Percentiles rank a stretch among this genome's conserved stretches.
Evolutionary conservation across 2,113 vertebrate genomes (phyloP).

Genomic region (Tonatia bakeri): DNA sequence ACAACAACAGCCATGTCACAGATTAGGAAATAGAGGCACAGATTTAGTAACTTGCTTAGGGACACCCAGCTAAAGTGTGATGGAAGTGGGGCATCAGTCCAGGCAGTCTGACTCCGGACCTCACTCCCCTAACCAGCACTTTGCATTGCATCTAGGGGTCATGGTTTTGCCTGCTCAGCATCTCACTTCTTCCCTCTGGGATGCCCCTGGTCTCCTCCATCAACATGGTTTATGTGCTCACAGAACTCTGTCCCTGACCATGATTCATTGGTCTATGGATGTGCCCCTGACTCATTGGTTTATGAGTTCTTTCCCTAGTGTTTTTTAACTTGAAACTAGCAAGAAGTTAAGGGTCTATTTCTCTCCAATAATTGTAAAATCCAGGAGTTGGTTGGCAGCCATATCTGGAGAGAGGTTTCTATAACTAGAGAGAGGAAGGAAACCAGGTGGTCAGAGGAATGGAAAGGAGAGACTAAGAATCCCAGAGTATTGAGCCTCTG

Average conservation of each 20-base stretch:
- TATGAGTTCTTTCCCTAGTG: not conserved
- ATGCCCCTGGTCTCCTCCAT: not conserved
- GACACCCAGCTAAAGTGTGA: not conserved
- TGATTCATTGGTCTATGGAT: not conserved
- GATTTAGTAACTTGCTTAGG: not conserved
- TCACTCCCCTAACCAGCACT: not conserved
- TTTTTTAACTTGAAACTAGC: not conserved
- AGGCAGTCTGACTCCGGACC: not conserved
- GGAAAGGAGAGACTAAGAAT: constrained; percentile 44
- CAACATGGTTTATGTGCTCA: not conserved
- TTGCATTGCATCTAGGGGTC: not conserved
- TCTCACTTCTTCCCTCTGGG: not conserved
- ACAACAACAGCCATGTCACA: not conserved
- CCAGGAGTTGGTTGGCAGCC: not conserved
- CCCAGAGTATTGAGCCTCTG: not conserved
- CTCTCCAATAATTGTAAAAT: not conserved
- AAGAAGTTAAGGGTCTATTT: not conserved
- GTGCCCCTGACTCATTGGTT: not conserved
- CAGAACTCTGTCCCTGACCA: not conserved
- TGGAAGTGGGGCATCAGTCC: not conserved
- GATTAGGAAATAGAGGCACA: not conserved
- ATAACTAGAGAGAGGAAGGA: not conserved
- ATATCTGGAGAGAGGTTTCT: not conserved
- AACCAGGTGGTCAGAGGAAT: not conserved
- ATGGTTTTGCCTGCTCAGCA: not conserved